Evolutionary conservation across 53 echinoderm and acorn worm genomes (phyloP).

Genomic region (Paelopatides confundens): DNA sequence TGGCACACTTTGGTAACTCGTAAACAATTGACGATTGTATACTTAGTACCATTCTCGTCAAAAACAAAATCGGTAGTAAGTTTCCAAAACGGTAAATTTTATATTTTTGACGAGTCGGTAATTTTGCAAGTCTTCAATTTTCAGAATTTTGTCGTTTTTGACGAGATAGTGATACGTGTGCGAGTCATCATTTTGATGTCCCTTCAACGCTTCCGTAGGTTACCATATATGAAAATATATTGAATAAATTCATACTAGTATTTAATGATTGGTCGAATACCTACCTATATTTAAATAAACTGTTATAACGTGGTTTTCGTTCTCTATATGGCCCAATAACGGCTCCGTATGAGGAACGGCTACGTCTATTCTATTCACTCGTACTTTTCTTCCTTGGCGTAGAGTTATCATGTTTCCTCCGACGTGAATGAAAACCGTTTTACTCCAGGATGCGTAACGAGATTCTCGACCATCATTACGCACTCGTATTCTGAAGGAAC

Average conservation of each 20-base stretch:
- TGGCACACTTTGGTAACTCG: no score
- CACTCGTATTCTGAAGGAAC: constrained; percentile 85
- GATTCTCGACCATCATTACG: constrained; percentile 92
- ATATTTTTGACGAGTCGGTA: no score
- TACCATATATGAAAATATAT: no score
- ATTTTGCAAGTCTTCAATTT: no score
- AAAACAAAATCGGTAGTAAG: no score
- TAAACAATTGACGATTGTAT: no score
- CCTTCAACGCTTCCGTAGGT: no score
- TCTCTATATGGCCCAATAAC: constrained; percentile 49
- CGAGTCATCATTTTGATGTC: no score
- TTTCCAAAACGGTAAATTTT: no score
- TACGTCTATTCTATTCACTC: constrained; percentile 71
- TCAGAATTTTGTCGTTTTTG: no score
- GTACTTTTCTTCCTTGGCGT: constrained; percentile 82
- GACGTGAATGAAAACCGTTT: constrained; percentile 86
- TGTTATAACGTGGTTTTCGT: constrained; percentile 75
- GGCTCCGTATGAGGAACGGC: constrained; percentile 68
- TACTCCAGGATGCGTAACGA: constrained; percentile 86
- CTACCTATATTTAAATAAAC: constrained; percentile 85
- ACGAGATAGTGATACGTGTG: no score
- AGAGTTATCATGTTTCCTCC: constrained; percentile 76
- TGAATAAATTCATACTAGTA: background rate
- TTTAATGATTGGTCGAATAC: background rate
- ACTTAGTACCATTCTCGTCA: no score